Percentiles rank a stretch among this genome's conserved stretches.
Evolutionary conservation across 2,797 vertebrate genomes (phyloP).

Genomic region (Tapera naevia): DNA sequence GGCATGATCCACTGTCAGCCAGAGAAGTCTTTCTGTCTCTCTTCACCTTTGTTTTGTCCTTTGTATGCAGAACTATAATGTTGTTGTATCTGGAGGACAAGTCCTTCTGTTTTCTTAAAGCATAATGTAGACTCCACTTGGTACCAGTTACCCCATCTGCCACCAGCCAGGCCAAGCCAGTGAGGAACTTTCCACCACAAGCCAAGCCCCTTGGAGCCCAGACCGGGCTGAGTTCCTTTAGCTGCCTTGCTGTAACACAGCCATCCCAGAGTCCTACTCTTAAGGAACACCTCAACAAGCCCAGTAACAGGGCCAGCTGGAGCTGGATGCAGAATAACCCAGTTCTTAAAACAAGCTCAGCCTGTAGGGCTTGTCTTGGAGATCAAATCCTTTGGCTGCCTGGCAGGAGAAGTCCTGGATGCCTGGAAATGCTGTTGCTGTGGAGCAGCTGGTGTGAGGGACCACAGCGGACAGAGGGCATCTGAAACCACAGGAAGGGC

Average conservation of each 20-base stretch:
- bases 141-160: background rate
- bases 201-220: background rate
- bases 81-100: background rate
- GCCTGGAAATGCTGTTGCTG: background rate
- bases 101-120: background rate
- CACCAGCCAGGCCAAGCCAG: background rate
- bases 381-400: background rate
- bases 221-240: background rate
- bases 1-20: background rate
- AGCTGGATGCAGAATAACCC: background rate
- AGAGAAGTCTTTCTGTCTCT: background rate
- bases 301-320: background rate
- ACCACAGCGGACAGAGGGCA: background rate
- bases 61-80: background rate
- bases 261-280: background rate
- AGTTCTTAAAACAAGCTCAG: background rate
- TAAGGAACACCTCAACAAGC: background rate
- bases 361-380: background rate
- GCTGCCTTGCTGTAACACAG: background rate
- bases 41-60: background rate
- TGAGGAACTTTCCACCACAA: background rate
- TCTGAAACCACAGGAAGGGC: background rate
- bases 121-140: background rate
- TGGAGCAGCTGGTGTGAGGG: background rate
- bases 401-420: background rate